Conservation (phyloP, 2,888 invertebrate genomes). For the Byasa hedistus region DNA sequence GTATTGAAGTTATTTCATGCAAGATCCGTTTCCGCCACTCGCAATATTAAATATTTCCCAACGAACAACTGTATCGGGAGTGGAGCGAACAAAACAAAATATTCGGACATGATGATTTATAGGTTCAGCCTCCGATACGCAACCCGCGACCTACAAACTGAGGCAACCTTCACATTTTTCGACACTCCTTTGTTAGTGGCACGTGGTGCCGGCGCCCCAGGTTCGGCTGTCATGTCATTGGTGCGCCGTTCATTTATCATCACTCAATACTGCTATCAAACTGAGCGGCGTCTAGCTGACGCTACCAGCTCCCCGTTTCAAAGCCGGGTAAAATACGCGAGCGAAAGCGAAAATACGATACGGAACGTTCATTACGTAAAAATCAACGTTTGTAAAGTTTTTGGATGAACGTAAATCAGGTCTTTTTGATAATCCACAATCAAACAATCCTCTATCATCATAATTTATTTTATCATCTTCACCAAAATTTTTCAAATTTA, state of each 20-base stretch:
- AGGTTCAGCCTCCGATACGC: slow-evolving; percentile 67
- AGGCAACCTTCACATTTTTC: slow-evolving; percentile 77
- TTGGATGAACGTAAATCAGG: neutral
- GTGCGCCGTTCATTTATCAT: slow-evolving; percentile 72
- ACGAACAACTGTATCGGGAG: slow-evolving; percentile 48
- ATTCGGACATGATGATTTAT: slow-evolving; percentile 75
- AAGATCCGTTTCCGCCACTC: slow-evolving; percentile 15
- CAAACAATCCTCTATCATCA: slow-evolving; percentile 63
- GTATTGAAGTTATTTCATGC: slow-evolving; percentile 16
- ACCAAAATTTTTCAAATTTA: slow-evolving; percentile 73
- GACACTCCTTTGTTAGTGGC: slow-evolving; percentile 72
- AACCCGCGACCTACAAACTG: slow-evolving; percentile 75
- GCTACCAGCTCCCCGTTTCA: slow-evolving; percentile 49
- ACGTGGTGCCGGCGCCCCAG: slow-evolving; percentile 68
- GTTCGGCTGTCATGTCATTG: slow-evolving; percentile 76
- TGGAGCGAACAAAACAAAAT: slow-evolving; percentile 57
- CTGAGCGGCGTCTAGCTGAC: slow-evolving; percentile 71
- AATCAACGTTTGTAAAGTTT: neutral
- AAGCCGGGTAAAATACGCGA: slow-evolving; percentile 15
- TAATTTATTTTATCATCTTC: slow-evolving; percentile 79
- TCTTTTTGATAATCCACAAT: slow-evolving; percentile 30
- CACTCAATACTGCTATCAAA: slow-evolving; percentile 72
- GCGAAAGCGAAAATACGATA: slow-evolving; percentile 6
- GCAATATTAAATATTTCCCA: slow-evolving; percentile 25
- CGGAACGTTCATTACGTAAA: neutral